phyloP scores from a whole-genome alignment of 1,140 invertebrate species.

The Piezodorus guildinii region DNA sequence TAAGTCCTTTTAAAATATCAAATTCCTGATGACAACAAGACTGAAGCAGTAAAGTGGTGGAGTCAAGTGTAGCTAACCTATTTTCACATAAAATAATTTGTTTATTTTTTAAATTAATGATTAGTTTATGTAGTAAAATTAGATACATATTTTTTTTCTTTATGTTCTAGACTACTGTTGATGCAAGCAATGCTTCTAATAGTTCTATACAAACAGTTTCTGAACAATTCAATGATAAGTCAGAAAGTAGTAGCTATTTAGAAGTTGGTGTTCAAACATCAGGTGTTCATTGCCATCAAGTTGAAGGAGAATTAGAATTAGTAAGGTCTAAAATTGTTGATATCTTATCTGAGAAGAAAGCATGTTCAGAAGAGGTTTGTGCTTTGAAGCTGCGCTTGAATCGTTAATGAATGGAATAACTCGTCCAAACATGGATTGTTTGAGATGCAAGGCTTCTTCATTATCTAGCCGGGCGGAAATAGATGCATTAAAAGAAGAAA shows the following conservation, averaged over 20 bases:
- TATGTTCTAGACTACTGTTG: background rate
- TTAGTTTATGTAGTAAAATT: too few species aligned
- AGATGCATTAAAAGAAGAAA: slow-evolving; percentile 33
- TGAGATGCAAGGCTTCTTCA: slow-evolving; percentile 3
- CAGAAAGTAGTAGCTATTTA: background rate
- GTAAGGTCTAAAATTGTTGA: slow-evolving; percentile 31
- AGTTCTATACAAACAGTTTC: background rate
- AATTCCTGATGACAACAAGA: too few species aligned
- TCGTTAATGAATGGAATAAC: slow-evolving; percentile 19
- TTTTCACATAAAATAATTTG: too few species aligned
- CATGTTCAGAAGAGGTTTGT: slow-evolving; percentile 30
- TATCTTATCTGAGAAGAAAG: slow-evolving; percentile 32
- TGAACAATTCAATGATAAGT: background rate
- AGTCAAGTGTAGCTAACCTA: too few species aligned
- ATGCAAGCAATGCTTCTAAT: background rate
- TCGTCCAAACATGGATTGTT: background rate
- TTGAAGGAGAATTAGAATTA: slow-evolving; percentile 28
- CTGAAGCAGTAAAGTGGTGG: too few species aligned
- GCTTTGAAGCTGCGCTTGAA: slow-evolving; percentile 27
- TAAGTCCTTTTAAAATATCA: too few species aligned
- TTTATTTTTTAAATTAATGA: too few species aligned
- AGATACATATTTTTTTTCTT: background rate
- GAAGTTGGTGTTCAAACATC: slow-evolving; percentile 24
- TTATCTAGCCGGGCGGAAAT: background rate
- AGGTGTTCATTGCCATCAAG: slow-evolving; percentile 28